Base-by-base conservation (phyloP, 1,140 invertebrate genomes). In the Prorops nasuta region DNA sequence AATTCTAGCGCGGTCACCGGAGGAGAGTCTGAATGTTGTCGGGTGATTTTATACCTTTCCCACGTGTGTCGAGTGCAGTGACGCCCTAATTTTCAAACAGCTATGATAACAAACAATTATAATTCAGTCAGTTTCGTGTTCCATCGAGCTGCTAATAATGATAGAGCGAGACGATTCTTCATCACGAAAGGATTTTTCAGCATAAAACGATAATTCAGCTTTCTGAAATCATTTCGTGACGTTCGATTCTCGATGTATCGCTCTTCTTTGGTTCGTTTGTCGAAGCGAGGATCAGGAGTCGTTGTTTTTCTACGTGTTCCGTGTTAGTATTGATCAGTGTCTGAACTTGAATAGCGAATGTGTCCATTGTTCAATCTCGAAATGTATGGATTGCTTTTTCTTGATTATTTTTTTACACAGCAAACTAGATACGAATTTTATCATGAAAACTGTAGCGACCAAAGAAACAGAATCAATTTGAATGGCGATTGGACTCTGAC, bases 41-140 rank as follows among this genome's bases (percentile, higher is more conserved):
- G n/a, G n/a, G n/a, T n/a, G 15, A 66, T 64, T 60, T 61, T 63
- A 59, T 60, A 68, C 66, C 53, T 60, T 59, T 66, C 51, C 60
- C 64, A 58, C 58, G 51, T 58, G 55, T 60, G 46, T 58, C 42
- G 44, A 63, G 48, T 50, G 53, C 44, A 58, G 39, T 63, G 51
- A 54, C 41, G 43, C 40, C 51, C 48, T 45, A 58, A 19, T 3
- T 20, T 37, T 49, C n/a, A 20, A 46, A 31, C 17, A 21, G 35
- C 32, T 45, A 31, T 17, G 28, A 17, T 21, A 36, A 44, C 28
- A 45, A 52, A 45, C 43, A 49, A 24, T 44, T 21, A 21, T 18
- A 54, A 24, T 52, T n/a, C 31, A 44, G n/a, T n/a, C 22, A 36
- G 39, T 28, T 28, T 28, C 24, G 24, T 10, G 24, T 28, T 44